A percentile compares a stretch with the other conserved stretches of the same genome.
These are phyloP conservation scores for Pavo muticus DNA, from an alignment of 2,113 vertebrate genomes.

Conservation along the genomic window DNA sequence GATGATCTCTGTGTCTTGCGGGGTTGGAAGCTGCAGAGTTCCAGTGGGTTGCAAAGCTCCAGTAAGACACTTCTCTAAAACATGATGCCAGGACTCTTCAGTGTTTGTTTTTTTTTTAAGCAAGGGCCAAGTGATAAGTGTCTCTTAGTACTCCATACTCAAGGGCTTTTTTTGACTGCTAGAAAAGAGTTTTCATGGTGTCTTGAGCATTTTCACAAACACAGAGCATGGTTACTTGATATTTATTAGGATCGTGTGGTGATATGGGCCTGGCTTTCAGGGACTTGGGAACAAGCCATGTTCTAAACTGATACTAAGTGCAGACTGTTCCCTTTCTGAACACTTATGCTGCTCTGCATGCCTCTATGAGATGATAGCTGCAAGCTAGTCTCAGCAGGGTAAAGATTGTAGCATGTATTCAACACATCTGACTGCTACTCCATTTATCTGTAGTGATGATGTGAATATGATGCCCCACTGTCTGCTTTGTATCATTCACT, in stretches of 20 bases:
- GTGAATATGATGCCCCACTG: background rate
- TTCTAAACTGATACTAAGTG: slow-evolving; percentile 27
- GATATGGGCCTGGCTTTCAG: background rate
- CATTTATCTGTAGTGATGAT: slow-evolving; percentile 1
- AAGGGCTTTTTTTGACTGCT: background rate
- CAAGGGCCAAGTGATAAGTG: background rate
- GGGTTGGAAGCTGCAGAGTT: background rate
- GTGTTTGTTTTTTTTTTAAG: background rate
- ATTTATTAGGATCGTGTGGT: background rate
- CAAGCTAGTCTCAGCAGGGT: background rate
- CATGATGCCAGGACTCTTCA: background rate
- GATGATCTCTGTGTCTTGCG: background rate
- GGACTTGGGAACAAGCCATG: background rate
- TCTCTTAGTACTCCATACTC: background rate
- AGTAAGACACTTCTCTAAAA: rapidly evolving
- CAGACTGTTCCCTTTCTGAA: background rate
- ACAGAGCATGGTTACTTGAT: background rate
- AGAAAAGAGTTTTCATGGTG: background rate
- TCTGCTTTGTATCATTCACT: slow-evolving; percentile 1
- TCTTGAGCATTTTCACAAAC: background rate
- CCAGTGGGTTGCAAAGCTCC: background rate
- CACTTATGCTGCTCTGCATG: background rate
- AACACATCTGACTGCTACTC: slow-evolving; percentile 16
- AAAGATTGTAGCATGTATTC: background rate
- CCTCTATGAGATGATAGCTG: background rate